Evolutionary conservation across 2,888 invertebrate species (phyloP), one percentile per base, ranked within the genome.

Genomic region (Phania funesta): DNA sequence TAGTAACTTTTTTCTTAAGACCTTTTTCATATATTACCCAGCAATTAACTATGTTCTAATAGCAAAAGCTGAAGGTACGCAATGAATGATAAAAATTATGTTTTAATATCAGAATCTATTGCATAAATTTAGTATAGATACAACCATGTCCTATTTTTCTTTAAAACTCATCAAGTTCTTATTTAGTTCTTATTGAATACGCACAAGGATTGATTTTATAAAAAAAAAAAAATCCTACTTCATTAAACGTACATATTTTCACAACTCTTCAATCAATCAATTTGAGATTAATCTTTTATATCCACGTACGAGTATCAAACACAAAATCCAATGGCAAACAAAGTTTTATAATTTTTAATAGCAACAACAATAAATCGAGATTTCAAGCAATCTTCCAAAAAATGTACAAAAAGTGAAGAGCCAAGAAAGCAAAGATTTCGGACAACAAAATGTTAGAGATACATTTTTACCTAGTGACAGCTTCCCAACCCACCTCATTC

Each of bases 401-500:
- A 35, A 65, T 22, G 4, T n/a, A 7, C n/a, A 58, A 22, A 48
- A 62, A 26, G 9, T 7, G 3, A 62, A 60, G 41, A 41, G 13
- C 3, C 7, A 54, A n/a, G 44, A 62, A 64, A 74, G 18, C 18
- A 20, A 64, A 29, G 3, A 44, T 38, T 73, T 46, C 35, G 24
- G 46, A n/a, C 35, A 58, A 9, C 20, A 13, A n/a, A 75, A 48
- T n/a, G 60, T 60, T 20, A 64, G 46, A 50, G 56, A 58, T 54
- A 58, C 65, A 80, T 58, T 71, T 75, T 60, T 76, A 29, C 32
- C 9, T 32, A 70, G 50, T 58, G 70, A 73, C 58, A 50, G 60
- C 52, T 60, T 81, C 54, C 54, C 77, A 73, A 62, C 62, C 73
- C 46, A 74, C 68, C 52, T 68, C 62, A 73, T 64, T 73, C 56